Evolutionary conservation across 2,797 vertebrate species (phyloP), one percentile per base, ranked within the genome.

Genomic region (Todus mexicanus): DNA sequence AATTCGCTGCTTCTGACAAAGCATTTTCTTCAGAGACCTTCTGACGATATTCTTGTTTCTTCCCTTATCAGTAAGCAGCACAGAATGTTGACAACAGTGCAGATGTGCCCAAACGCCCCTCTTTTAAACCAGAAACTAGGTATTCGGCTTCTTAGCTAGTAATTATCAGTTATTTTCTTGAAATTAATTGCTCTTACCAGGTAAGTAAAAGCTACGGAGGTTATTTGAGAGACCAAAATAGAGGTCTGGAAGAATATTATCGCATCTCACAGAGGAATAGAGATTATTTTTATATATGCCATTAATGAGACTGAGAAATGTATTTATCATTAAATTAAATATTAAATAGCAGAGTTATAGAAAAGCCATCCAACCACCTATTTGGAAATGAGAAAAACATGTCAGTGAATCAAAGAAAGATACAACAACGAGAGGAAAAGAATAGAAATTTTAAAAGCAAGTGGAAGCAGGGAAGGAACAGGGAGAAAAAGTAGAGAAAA

Each of bases 1-100:
- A 86, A 82, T 81, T 45, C 88, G 64, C 33, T 78, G 48, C 76
- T 75, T 85, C 84, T 90, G 87, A 93, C 64, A 40, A 73, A 84
- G 73, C 80, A 79, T 68, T 73, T 93, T 92, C 60, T 90, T 78
- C 64, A 59, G 81, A 86, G 35, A 59, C n/a, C 27, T 87, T 70
- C 79, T 63, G 43, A 75, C 38, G 70, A 1, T 27, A 43, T 70
- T 73, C 86, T 79, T 0, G 11, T 72, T 91, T 64, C 48, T 90
- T 53, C 77, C 63, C 64, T 53, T 84, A 93, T 68, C 77, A 84
- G 48, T 60, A 60, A 48, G 64, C 17, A 82, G 5, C 76, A 91
- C 53, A 63, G 42, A 70, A 66, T 22, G 38, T 27, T n/a, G 56
- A 66, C 70, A 72, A 16, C 43, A 66, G 12, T 81, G 65, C 64